Base-by-base conservation (phyloP, 2,888 invertebrate species). In the Nomada lathburiana region DNA sequence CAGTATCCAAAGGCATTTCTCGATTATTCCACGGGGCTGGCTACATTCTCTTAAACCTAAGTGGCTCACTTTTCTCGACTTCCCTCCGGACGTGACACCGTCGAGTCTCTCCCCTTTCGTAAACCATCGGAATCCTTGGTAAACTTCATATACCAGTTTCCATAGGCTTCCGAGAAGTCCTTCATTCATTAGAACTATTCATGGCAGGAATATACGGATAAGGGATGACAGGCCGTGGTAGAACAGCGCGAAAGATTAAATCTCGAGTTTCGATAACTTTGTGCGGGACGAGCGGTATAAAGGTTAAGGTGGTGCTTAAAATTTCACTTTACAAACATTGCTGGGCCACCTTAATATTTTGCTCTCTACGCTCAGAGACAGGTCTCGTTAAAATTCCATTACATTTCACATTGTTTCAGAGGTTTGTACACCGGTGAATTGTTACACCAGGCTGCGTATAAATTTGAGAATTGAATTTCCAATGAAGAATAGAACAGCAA, bases 11-110 rank as follows among this genome's bases (percentile, higher is more conserved):
- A 86, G 82, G 84, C 59, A 80, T 84, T 77, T 64, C 82, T 79
- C 84, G 84, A 85, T 87, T 84, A 84, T 87, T 84, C 79, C 53
- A 73, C 60, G 71, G 63, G 71, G 60, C 67, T 68, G 75, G 80
- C 76, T 81, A 83, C 86, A 83, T 84, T 74, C 80, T 83, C 88
- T 84, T 83, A 82, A 86, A 88, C 80, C 76, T 80, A 85, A 88
- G 86, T 88, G 82, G 76, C 80, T 83, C 77, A 69, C 83, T 84
- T 83, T 83, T 82, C 84, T 63, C 81, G 55, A 70, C 77, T 73
- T 76, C 78, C 55, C 63, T 64, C 52, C 57, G 62, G 64, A 77
- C 83, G 85, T 79, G 86, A 77, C 85, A 78, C 74, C 57, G 72
- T 23, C 65, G 74, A 53, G 74, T 57, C 42, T 23, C 76, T 36